phyloP scores from a whole-genome alignment of 2,797 vertebrate genomes.

The Chromis chromis region DNA sequence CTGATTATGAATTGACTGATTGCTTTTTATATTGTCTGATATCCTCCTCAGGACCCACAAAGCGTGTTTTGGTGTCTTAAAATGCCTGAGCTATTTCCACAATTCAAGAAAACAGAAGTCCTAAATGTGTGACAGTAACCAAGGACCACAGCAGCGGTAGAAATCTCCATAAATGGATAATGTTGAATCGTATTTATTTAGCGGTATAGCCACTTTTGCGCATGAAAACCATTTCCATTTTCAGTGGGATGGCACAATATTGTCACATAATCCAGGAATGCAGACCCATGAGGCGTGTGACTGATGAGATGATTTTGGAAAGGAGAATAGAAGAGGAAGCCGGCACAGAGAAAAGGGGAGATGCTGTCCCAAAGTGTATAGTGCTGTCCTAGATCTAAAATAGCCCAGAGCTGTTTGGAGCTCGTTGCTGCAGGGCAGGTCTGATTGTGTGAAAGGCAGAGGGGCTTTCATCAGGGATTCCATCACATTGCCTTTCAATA shows the following conservation, averaged over 20 bases:
- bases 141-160: constrained; percentile 6
- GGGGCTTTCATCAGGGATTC: constrained; percentile 46
- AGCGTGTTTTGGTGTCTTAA: background rate
- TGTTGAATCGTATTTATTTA: constrained; percentile 30
- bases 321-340: constrained; percentile 44
- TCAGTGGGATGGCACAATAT: constrained; percentile 28
- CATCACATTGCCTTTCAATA: constrained; percentile 48
- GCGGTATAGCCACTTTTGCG: background rate
- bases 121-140: constrained; percentile 5
- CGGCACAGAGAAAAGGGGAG: constrained; percentile 52
- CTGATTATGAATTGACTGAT: background rate
- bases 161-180: constrained; percentile 36
- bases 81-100: no score
- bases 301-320: constrained; percentile 66
- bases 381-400: constrained; percentile 80
- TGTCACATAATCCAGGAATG: constrained; percentile 56
- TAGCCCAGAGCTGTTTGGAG: constrained; percentile 68
- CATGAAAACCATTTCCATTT: constrained; percentile 41
- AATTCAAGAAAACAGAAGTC: background rate
- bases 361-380: constrained; percentile 67
- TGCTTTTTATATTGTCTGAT: background rate
- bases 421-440: constrained; percentile 60
- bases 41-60: background rate
- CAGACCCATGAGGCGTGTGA: constrained; percentile 59
- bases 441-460: constrained; percentile 48